phyloP scores from a whole-genome alignment of 2,113 vertebrate species.

The Lamprotornis superbus region DNA sequence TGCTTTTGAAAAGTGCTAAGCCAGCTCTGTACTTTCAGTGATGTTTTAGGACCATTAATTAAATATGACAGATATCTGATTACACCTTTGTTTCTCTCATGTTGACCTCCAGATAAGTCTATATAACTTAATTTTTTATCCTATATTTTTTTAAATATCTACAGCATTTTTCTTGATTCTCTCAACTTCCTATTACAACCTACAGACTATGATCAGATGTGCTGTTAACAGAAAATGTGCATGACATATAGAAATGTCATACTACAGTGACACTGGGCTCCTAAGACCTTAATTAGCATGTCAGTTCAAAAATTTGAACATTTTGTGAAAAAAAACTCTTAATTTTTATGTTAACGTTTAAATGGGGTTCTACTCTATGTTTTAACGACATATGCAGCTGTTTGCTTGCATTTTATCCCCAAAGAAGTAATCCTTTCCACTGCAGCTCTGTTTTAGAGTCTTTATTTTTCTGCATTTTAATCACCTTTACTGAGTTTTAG shows the following conservation, averaged over 20 bases:
- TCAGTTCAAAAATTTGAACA: background rate
- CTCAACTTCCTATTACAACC: background rate
- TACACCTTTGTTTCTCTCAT: background rate
- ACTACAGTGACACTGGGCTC: background rate
- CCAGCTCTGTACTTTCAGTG: background rate
- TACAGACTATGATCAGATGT: background rate
- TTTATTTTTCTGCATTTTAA: conserved; percentile 4
- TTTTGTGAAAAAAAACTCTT: background rate
- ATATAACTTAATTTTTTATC: background rate
- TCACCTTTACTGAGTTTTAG: conserved; percentile 4
- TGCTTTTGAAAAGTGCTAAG: background rate
- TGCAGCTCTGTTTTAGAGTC: background rate
- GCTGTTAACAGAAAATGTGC: background rate
- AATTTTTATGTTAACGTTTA: background rate
- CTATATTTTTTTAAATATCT: background rate
- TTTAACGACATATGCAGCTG: background rate
- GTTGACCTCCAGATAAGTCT: background rate
- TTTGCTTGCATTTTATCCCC: background rate
- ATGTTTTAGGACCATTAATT: background rate
- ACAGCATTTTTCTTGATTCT: background rate
- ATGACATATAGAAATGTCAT: background rate
- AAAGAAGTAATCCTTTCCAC: background rate
- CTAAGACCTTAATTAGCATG: background rate
- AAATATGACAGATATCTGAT: background rate
- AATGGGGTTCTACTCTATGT: background rate